Percentiles rank a stretch among this genome's conserved stretches.
These are phyloP conservation scores for Meriones unguiculatus DNA, from an alignment of 2,113 vertebrate species.

Conservation along the genomic window DNA sequence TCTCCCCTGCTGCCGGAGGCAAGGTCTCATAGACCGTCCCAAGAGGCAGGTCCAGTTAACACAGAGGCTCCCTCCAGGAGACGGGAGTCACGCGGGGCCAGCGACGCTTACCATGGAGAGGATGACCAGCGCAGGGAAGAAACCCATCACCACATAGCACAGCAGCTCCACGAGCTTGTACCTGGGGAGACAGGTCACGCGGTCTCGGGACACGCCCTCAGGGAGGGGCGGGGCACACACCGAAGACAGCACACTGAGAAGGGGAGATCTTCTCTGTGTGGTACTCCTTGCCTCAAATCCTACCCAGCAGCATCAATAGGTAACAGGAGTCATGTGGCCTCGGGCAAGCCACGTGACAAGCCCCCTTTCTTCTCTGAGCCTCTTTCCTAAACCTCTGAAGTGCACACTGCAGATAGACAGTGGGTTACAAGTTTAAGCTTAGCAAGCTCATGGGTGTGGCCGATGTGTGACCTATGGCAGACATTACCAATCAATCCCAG, in stretches of 20 bases:
- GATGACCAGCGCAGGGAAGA: slow-evolving; percentile 94
- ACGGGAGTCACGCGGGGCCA: fast-evolving
- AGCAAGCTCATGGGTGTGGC: fast-evolving
- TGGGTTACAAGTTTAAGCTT: neutral
- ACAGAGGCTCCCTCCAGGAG: neutral
- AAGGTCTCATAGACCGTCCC: neutral
- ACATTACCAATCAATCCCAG: neutral
- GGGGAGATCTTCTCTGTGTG: too few species aligned
- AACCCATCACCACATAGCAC: slow-evolving; percentile 94
- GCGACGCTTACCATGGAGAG: slow-evolving; percentile 94
- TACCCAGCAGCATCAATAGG: neutral
- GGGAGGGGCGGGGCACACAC: fast-evolving
- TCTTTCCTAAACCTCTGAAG: neutral
- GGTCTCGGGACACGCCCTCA: neutral
- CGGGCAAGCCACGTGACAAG: neutral
- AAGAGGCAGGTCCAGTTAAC: neutral
- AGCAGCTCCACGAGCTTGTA: slow-evolving; percentile 95
- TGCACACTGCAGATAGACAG: neutral
- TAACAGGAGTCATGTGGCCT: neutral
- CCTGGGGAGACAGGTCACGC: slow-evolving; percentile 83
- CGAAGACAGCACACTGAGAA: neutral
- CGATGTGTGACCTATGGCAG: neutral
- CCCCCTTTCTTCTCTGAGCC: neutral
- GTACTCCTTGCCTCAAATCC: neutral
- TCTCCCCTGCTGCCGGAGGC: neutral